Percentiles rank a stretch among this genome's conserved stretches.
Evolutionary conservation across 2,797 vertebrate species (phyloP).

Genomic region (Acanthurus leucopareius): DNA sequence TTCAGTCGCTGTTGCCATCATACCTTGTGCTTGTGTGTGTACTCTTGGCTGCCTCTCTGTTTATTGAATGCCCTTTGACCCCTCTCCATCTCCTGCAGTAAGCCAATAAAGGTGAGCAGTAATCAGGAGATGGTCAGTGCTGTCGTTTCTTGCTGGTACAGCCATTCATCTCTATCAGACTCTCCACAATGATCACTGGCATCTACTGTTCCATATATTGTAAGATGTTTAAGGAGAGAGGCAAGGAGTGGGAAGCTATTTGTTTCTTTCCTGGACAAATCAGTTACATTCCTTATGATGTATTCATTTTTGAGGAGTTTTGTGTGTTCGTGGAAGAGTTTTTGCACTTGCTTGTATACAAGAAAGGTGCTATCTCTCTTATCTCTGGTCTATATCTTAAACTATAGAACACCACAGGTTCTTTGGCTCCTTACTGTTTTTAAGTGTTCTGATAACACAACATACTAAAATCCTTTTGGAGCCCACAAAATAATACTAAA

Average conservation of each 20-base stretch:
- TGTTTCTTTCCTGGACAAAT: constrained; percentile 59
- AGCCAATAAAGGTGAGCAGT: constrained; percentile 78
- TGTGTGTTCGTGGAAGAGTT: constrained; percentile 3
- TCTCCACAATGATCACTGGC: constrained; percentile 56
- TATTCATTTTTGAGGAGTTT: constrained; percentile 55
- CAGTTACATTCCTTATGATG: constrained; percentile 52
- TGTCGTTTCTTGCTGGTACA: constrained; percentile 62
- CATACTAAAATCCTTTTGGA: too few relatives aligned
- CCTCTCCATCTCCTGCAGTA: constrained; percentile 59
- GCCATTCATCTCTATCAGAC: constrained; percentile 73
- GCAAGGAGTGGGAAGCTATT: constrained; percentile 35
- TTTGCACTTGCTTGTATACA: constrained; percentile 12
- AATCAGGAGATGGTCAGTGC: constrained; percentile 80
- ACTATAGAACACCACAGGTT: background rate
- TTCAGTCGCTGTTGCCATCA: background rate
- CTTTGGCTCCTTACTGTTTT: too few relatives aligned
- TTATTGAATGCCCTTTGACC: constrained; percentile 72
- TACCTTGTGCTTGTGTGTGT: background rate
- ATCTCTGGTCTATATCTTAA: background rate
- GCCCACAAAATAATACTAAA: too few relatives aligned
- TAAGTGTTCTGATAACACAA: too few relatives aligned
- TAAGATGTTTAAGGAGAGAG: constrained; percentile 25
- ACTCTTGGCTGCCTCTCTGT: constrained; percentile 31
- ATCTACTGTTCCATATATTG: constrained; percentile 28
- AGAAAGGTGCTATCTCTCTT: background rate